Base-by-base conservation (phyloP, 2,113 vertebrate genomes). In the Phalacrocorax brasilianus region DNA sequence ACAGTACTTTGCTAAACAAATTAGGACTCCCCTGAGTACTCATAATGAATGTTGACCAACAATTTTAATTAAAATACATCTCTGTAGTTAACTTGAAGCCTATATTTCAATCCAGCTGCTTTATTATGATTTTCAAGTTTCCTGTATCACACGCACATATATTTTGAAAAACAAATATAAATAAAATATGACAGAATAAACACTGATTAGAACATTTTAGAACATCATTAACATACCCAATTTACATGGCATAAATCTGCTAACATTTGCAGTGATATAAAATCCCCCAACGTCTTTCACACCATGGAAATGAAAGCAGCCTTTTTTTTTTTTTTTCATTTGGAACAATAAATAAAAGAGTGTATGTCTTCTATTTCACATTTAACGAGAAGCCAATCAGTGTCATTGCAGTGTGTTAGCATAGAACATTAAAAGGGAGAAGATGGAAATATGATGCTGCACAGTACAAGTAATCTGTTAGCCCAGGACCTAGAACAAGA, bases 161-260 rank as follows among this genome's bases (percentile, higher is more conserved):
- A 40, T 73, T 85, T 86, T 63, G 50, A 63, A 84, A 93, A 84
- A 72, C 52, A 92, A 93, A 89, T 77, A 52, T 56, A 56, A 70
- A 79, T 72, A 91, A 92, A 92, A 80, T 42, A 45, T 85, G 82
- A 63, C 47, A 52, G 72, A 91, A 84, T 30, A 95, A 89, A 93
- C 61, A 85, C 40, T 33, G 55, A 86, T 68, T 67, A 65, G 42
- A 87, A 74, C 59, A 72, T 87, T 90, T 74, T 49, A 50, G 73
- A 94, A 93, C 12, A 74, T 80, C 76, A 76, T 93, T 86, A 63
- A 32, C 77, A 83, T 75, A 45, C 4, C 15, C 1, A 67, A 88
- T 91, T 82, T 47, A 11, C 65, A 95, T 28, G 85, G 50, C 8
- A 38, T 52, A 68, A 73, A 95, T 91, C 33, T 93, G 33, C 70